These are phyloP conservation scores for Microdon myrmicae DNA, from an alignment of 2,888 invertebrate species.

Conservation along the genomic window DNA sequence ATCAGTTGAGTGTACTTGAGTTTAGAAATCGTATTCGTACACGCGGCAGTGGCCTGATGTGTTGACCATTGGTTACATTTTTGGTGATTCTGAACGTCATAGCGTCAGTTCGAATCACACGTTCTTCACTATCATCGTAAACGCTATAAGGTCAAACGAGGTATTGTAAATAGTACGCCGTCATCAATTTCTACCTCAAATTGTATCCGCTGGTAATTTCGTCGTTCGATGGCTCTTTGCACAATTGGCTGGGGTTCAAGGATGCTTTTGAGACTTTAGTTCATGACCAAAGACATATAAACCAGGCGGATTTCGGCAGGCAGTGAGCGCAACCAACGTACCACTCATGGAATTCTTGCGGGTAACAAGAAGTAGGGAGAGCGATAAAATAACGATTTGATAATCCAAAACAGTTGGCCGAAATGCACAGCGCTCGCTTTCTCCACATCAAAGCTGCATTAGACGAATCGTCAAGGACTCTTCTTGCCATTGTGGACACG, in stretches of 20 bases:
- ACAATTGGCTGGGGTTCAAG: slow-evolving; percentile 25
- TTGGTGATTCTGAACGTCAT: too few relatives aligned
- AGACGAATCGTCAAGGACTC: slow-evolving; percentile 12
- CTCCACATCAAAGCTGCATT: slow-evolving; percentile 16
- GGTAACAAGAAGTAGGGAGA: slow-evolving; percentile 28
- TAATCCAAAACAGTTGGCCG: slow-evolving; percentile 22
- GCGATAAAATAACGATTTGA: slow-evolving; percentile 25
- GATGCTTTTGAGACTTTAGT: slow-evolving; percentile 21
- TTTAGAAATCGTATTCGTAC: too few relatives aligned
- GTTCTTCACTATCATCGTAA: too few relatives aligned
- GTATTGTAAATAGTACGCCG: too few relatives aligned
- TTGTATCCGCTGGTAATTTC: slow-evolving; percentile 20
- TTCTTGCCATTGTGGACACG: slow-evolving; percentile 26
- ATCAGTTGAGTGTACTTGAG: too few relatives aligned
- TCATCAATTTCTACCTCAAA: too few relatives aligned
- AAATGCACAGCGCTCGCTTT: slow-evolving; percentile 34
- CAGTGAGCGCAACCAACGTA: slow-evolving; percentile 13
- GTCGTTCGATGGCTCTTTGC: slow-evolving; percentile 21
- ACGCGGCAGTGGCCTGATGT: too few relatives aligned
- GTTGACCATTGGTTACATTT: too few relatives aligned
- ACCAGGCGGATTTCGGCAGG: slow-evolving; percentile 20
- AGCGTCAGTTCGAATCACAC: too few relatives aligned
- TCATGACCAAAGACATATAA: slow-evolving; percentile 13
- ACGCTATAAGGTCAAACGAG: too few relatives aligned
- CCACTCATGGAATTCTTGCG: slow-evolving; percentile 28